Evolutionary conservation across 2,888 invertebrate species (phyloP).

Genomic region (Drosophila atripex): DNA sequence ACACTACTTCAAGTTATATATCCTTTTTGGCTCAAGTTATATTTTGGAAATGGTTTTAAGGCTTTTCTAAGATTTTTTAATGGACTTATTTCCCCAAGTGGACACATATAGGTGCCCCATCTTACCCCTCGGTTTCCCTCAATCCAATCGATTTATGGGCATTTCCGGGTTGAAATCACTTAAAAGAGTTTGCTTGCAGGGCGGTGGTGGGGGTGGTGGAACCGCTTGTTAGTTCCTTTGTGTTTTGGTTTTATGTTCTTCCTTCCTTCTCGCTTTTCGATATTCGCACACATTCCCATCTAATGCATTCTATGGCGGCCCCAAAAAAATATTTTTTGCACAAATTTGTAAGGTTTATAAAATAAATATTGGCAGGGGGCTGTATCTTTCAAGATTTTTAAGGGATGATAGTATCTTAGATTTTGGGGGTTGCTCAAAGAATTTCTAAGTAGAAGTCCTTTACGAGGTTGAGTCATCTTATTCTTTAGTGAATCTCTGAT

Average conservation of each 20-base stretch:
- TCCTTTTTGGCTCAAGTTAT: background rate
- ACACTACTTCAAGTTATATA: background rate
- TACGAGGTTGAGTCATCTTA: conserved; percentile 22
- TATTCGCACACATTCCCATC: conserved; percentile 14
- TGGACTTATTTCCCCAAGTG: background rate
- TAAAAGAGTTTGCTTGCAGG: conserved; percentile 57
- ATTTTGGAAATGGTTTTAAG: background rate
- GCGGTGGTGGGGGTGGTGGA: conserved; percentile 3
- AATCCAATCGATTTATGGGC: conserved; percentile 70
- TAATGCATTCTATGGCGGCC: conserved; percentile 56
- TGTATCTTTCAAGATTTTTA: conserved; percentile 21
- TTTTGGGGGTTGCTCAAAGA: conserved; percentile 39
- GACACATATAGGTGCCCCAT: conserved; percentile 13
- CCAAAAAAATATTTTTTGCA: conserved; percentile 56
- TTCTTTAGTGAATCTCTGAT: conserved; percentile 36
- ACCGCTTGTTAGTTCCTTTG: conserved; percentile 69
- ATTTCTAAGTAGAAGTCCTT: conserved; percentile 6
- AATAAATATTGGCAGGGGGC: conserved; percentile 60
- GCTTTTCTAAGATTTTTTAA: background rate
- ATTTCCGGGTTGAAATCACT: conserved; percentile 79
- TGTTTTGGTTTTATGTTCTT: conserved; percentile 50
- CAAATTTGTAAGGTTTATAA: conserved; percentile 76
- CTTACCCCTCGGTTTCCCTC: conserved; percentile 3
- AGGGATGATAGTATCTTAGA: conserved; percentile 46
- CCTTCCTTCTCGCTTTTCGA: conserved; percentile 20